Evolutionary conservation across 2,113 vertebrate species (phyloP).

Genomic region (Phoxinus phoxinus): DNA sequence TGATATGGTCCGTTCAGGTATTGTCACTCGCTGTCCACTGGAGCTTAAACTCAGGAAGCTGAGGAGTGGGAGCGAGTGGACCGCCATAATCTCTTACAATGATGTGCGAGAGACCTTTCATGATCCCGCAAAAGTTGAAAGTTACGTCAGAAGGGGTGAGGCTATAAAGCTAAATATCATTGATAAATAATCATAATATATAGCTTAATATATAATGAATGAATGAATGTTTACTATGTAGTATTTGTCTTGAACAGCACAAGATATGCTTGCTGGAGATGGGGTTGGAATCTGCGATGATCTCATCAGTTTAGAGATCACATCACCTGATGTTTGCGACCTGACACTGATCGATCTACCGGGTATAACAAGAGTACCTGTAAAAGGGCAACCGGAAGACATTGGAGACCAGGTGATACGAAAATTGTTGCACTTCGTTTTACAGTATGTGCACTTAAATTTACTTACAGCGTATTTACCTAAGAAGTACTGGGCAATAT

Average conservation of each 20-base stretch:
- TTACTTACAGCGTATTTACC: too few relatives aligned
- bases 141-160: slow-evolving; percentile 54
- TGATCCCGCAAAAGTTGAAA: slow-evolving; percentile 54
- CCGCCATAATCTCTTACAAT: slow-evolving; percentile 54
- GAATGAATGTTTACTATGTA: background rate
- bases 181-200: background rate
- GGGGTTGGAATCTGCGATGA: slow-evolving; percentile 71
- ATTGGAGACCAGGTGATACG: slow-evolving; percentile 77
- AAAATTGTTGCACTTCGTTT: background rate
- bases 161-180: background rate
- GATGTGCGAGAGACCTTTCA: slow-evolving; percentile 51
- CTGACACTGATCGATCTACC: slow-evolving; percentile 86
- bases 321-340: slow-evolving; percentile 75
- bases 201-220: background rate
- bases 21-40: slow-evolving; percentile 63
- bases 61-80: slow-evolving; percentile 38
- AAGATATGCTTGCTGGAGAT: slow-evolving; percentile 72
- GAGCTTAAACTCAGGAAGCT: slow-evolving; percentile 60
- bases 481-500: too few relatives aligned
- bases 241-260: slow-evolving; percentile 67
- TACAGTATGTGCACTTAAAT: too few relatives aligned
- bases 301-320: slow-evolving; percentile 78
- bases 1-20: slow-evolving; percentile 48
- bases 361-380: slow-evolving; percentile 80
- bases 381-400: slow-evolving; percentile 78